Evolutionary conservation across 2,113 vertebrate species (phyloP), one percentile per base, ranked within the genome.

Genomic region (Anarhynchus alexandrinus): DNA sequence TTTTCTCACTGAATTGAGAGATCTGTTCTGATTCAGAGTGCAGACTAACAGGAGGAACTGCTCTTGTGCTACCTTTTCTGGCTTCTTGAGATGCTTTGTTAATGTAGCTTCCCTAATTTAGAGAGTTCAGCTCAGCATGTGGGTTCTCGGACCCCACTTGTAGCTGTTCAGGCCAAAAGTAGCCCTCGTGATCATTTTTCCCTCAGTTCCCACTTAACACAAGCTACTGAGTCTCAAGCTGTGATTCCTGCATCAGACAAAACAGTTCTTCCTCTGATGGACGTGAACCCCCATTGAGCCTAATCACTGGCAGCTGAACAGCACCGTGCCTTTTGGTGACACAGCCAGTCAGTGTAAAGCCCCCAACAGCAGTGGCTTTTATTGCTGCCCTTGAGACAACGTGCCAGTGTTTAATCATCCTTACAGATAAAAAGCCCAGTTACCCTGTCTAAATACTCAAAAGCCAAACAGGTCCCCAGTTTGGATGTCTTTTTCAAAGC

Each of bases 1-100:
- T 59, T 87, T 92, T 92, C 49, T 86, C 70, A 67, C 12, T 57
- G 51, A 90, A 94, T n/a, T 67, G 19, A 73, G 49, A 73, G 19
- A 72, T 73, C 18, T 83, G 12, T 72, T 94, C 55, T 90, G 38
- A 74, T 82, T 82, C 40, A 65, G 34, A 72, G 47, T 0, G 0
- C 30, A 1, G 25, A 27, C n/a, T 57, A 26, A 34, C 40, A 78
- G 34, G n/a, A 86, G 40, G 22, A 87, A 71, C 12, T 18, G 19
- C 85, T 92, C 82, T 43, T 82, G 8, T 2, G 6, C 38, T 84
- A 57, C 17, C 11, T 88, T 67, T 67, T 80, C 55, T 45, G 19
- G 19, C 27, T 91, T 83, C 73, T 93, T 74, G 79, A 88, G 58
- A 57, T 43, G 43, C 29, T 94, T 97, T 94, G 27, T 49, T 95